Conservation (phyloP, 2,113 vertebrate genomes). For the Chitala chitala region DNA sequence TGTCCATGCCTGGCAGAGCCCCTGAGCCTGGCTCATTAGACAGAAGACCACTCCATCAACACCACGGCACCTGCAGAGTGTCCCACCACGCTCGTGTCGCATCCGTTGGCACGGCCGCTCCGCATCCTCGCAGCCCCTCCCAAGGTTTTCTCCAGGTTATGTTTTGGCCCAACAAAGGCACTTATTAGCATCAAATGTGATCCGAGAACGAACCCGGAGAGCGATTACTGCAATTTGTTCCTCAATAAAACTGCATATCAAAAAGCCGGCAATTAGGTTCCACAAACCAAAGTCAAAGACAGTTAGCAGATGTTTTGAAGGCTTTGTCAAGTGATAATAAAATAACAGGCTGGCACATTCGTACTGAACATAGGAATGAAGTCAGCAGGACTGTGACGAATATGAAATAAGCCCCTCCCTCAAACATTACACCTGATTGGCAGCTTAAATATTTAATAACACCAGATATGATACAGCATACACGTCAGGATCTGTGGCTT, state of each 20-base stretch:
- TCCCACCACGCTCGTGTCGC: not conserved
- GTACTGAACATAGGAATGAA: too few species aligned
- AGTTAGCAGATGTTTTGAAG: not conserved
- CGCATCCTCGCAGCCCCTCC: not conserved
- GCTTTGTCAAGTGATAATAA: not conserved
- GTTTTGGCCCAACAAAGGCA: not conserved
- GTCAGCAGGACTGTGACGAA: too few species aligned
- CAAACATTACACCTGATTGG: too few species aligned
- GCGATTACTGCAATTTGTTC: constrained; percentile 8
- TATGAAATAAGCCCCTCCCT: too few species aligned
- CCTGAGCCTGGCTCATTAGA: constrained; percentile 7
- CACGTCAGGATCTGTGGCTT: too few species aligned
- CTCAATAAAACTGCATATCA: constrained; percentile 14
- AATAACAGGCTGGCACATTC: not conserved
- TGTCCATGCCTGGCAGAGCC: constrained; percentile 21
- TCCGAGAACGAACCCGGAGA: not conserved
- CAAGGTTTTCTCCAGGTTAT: not conserved
- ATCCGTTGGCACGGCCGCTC: not conserved
- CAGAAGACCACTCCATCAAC: not conserved
- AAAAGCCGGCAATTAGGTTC: not conserved
- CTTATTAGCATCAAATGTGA: too few species aligned
- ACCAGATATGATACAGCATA: too few species aligned
- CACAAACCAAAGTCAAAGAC: not conserved
- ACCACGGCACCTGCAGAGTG: not conserved
- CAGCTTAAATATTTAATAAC: too few species aligned